Percentiles rank a stretch among this genome's conserved stretches.
Conservation (phyloP, 2,888 invertebrate species). For the Gibbula magus region DNA sequence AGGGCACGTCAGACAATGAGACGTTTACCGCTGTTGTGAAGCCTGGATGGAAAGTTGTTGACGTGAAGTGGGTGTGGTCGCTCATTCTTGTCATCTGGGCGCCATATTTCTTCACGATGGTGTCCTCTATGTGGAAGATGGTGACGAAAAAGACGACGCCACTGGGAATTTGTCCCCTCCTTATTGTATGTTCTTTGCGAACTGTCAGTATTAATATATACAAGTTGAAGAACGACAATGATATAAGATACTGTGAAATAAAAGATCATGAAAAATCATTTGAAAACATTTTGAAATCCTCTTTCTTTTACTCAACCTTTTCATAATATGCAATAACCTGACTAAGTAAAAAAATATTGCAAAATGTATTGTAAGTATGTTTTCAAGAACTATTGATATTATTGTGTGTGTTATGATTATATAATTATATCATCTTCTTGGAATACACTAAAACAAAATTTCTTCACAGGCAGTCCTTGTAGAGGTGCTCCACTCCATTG, state of each 20-base stretch:
- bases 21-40: constrained; percentile 31
- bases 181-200: constrained; percentile 57
- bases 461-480: constrained; percentile 48
- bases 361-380: too few species aligned
- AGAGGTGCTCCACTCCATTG: constrained; percentile 59
- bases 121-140: constrained; percentile 47
- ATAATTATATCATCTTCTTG: neutral
- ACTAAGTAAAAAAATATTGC: too few species aligned
- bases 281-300: too few species aligned
- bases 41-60: constrained; percentile 22
- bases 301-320: too few species aligned
- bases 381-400: neutral
- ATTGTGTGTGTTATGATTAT: neutral
- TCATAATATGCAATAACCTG: too few species aligned
- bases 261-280: too few species aligned
- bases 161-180: constrained; percentile 39
- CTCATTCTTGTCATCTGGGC: constrained; percentile 54
- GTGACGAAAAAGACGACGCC: constrained; percentile 49
- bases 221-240: neutral
- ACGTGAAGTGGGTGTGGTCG: constrained; percentile 65
- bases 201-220: too few species aligned
- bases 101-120: constrained; percentile 55
- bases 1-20: constrained; percentile 35
- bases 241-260: neutral
- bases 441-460: neutral